Base-by-base conservation (phyloP, 1,140 invertebrate species). In the Diorhabda elongata region DNA sequence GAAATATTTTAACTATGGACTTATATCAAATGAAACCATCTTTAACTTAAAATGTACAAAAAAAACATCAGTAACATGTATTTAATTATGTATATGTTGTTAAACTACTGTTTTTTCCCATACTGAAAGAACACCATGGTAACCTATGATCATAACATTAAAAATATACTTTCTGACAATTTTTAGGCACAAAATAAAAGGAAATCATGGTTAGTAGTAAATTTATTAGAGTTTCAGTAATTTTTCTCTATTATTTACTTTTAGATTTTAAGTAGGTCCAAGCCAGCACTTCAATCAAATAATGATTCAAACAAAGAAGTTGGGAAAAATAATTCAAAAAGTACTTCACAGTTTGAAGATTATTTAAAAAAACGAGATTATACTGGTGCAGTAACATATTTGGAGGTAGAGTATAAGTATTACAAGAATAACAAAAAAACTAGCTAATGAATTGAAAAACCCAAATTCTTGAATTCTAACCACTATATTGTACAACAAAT, bases 291-390 rank as follows among this genome's bases (percentile, higher is more conserved):
- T 45, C 66, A 26, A 41, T 43, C 69, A 41, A 69, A 57, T n/a
- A 63, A 58, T 56, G 69, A 70, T 8, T 65, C 61, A 8, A 60
- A 58, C 44, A 73, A 72, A 66, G 69, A 52, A 63, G 43, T 45
- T 42, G 67, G 69, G 9, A 72, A 67, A 41, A 67, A 59, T 41
- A 58, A 64, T 42, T 61, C 63, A 44, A 84, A 81, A 67, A 80
- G 82, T 26, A 84, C 93, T 41, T 92, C 93, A 3, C 90, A 92
- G 70, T 83, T 98, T n/a, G 93, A 98, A 78, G 94, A 98, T 75
- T 98, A 97, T 79, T 81, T 99, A 0, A 81, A 90, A 42, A 90
- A 90, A 72, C 83, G 96, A 42, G 97, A 99, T 83, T 99, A 98
- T 77, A 92, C 91, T 5, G 97, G 97, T 7, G 96, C 95, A 2